Conservation (phyloP, 2,113 vertebrate species). For the Ailurus styani region DNA sequence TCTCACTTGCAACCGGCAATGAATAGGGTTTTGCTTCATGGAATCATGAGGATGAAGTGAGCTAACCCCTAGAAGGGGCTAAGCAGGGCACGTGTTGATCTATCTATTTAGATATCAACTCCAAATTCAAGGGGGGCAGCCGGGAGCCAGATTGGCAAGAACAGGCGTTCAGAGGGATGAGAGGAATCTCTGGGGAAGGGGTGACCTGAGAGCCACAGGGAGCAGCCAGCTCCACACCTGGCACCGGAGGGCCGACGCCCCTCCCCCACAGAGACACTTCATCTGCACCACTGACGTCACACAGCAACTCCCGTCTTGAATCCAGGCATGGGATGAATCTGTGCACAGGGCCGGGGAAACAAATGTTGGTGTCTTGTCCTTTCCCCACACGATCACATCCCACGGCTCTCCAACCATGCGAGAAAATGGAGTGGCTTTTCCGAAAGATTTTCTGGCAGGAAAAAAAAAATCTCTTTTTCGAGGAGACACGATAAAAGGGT, state of each 20-base stretch:
- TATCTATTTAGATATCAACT: background rate
- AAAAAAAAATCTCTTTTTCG: background rate
- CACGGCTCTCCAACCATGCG: rapidly evolving
- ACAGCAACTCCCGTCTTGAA: background rate
- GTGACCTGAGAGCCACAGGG: background rate
- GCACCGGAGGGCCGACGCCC: background rate
- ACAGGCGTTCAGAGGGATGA: background rate
- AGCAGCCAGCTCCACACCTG: background rate
- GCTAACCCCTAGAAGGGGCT: background rate
- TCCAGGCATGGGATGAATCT: rapidly evolving
- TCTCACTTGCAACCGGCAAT: background rate
- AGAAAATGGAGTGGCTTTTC: background rate
- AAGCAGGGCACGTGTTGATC: rapidly evolving
- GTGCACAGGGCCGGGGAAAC: background rate
- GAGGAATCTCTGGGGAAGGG: background rate
- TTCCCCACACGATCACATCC: background rate
- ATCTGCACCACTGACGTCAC: rapidly evolving
- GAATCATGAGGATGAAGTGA: background rate
- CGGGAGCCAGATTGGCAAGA: background rate
- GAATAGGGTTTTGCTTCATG: background rate
- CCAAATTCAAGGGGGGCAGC: background rate
- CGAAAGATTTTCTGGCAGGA: background rate
- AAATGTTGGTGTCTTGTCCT: background rate
- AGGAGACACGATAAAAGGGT: background rate
- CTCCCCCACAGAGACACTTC: background rate